A percentile compares a stretch with the other conserved stretches of the same genome.
Evolutionary conservation across 1,140 invertebrate genomes (phyloP).

Genomic region (Muscidifurax raptorellus): DNA sequence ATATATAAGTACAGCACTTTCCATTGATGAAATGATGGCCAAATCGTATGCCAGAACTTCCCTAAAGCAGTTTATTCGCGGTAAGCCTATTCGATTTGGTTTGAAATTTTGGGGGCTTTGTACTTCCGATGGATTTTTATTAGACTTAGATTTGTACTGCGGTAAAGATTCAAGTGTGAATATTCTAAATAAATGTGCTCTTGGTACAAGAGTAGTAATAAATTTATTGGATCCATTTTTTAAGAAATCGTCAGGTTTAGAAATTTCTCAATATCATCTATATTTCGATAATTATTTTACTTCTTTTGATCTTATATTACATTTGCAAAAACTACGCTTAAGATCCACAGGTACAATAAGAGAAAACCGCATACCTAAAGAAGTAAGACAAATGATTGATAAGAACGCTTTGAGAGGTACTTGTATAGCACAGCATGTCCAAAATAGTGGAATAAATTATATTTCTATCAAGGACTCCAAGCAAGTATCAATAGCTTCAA

Average conservation of each 20-base stretch:
- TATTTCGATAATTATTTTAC: slow-evolving; percentile 55
- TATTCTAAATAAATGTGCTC: no score
- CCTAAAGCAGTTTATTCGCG: slow-evolving; percentile 48
- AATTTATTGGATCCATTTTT: no score
- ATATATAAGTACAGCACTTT: slow-evolving; percentile 38
- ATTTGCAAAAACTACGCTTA: no score
- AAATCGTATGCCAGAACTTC: no score
- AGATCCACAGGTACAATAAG: slow-evolving; percentile 3
- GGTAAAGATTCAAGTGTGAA: slow-evolving; percentile 45
- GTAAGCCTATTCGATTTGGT: slow-evolving; percentile 52
- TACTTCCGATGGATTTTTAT: slow-evolving; percentile 46
- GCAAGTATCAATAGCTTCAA: neutral
- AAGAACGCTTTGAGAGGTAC: neutral
- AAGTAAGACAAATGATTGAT: slow-evolving; percentile 7
- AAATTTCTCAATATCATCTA: slow-evolving; percentile 41
- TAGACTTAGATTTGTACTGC: slow-evolving; percentile 55
- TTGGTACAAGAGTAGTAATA: no score
- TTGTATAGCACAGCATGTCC: neutral
- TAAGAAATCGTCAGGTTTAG: slow-evolving; percentile 29
- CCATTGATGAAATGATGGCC: slow-evolving; percentile 52
- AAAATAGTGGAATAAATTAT: neutral
- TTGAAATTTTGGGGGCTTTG: slow-evolving; percentile 53
- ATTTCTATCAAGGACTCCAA: neutral
- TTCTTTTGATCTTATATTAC: slow-evolving; percentile 47
- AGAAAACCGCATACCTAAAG: slow-evolving; percentile 16